Evolutionary conservation across 2,113 vertebrate species (phyloP).

Genomic region (Euleptes europaea): DNA sequence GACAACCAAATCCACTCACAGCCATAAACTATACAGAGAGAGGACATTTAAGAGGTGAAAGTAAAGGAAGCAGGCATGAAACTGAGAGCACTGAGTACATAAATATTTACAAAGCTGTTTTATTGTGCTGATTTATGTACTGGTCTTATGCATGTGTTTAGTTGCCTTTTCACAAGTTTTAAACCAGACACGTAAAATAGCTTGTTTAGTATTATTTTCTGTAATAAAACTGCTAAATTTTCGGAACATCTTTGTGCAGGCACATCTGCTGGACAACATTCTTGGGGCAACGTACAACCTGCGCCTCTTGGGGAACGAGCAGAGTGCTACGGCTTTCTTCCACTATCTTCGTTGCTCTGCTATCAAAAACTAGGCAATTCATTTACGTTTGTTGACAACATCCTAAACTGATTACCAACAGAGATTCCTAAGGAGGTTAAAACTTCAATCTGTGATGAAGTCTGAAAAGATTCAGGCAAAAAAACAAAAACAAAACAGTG

Average conservation of each 20-base stretch:
- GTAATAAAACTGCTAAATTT: slow-evolving; percentile 52
- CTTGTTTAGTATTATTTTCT: slow-evolving; percentile 26
- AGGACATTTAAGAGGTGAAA: slow-evolving; percentile 33
- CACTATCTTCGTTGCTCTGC: slow-evolving; percentile 14
- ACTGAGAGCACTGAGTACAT: slow-evolving; percentile 22
- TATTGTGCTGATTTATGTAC: slow-evolving; percentile 44
- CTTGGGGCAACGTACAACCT: slow-evolving; percentile 26
- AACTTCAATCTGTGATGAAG: slow-evolving; percentile 51
- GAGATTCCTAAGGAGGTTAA: slow-evolving; percentile 21
- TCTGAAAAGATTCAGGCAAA: slow-evolving; percentile 43
- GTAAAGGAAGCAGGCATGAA: slow-evolving; percentile 26
- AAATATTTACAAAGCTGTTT: slow-evolving; percentile 56
- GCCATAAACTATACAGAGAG: slow-evolving; percentile 45
- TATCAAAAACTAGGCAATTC: slow-evolving; percentile 19
- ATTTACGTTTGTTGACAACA: slow-evolving; percentile 37
- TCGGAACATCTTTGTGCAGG: slow-evolving; percentile 36
- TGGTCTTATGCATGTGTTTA: slow-evolving; percentile 24
- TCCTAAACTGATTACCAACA: slow-evolving; percentile 33
- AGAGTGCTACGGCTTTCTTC: slow-evolving; percentile 41
- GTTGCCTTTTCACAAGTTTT: slow-evolving; percentile 53
- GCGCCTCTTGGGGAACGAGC: slow-evolving; percentile 24
- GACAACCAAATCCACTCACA: slow-evolving; percentile 23
- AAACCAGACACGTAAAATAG: slow-evolving; percentile 38
- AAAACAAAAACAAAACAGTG: too few species aligned
- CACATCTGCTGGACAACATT: slow-evolving; percentile 18